Conservation (phyloP, 2,888 invertebrate species). For the Dryadula phaetusa region DNA sequence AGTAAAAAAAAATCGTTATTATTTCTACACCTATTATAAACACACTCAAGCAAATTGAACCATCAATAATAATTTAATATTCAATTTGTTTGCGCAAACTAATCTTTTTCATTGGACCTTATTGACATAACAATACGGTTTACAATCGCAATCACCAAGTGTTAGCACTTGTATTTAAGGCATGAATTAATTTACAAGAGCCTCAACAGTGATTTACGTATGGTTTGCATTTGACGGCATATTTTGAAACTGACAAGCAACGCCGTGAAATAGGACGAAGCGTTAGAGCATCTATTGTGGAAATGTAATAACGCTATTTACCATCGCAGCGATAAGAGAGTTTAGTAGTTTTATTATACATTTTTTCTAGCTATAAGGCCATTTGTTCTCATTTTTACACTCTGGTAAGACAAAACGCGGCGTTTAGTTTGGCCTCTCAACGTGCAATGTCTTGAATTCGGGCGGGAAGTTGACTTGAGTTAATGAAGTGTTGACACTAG, state of each 20-base stretch:
- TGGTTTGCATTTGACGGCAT: conserved; percentile 38
- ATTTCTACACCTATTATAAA: conserved; percentile 22
- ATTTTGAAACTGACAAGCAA: conserved; percentile 41
- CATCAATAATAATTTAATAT: conserved; percentile 35
- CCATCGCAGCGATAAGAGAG: not conserved
- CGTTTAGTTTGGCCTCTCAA: no score
- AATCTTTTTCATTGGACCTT: conserved; percentile 9
- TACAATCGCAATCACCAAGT: not conserved
- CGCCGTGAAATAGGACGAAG: conserved; percentile 23
- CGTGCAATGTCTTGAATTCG: no score
- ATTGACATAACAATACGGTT: not conserved
- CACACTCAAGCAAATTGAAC: conserved; percentile 29
- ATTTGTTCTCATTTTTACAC: no score
- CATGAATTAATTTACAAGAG: conserved; percentile 37
- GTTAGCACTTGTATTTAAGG: conserved; percentile 29
- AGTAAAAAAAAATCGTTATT: conserved; percentile 1
- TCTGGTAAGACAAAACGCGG: no score
- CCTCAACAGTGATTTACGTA: conserved; percentile 39
- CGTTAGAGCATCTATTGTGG: conserved; percentile 10
- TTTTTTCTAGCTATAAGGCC: no score
- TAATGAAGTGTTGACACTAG: no score
- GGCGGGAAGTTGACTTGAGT: no score
- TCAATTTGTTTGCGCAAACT: conserved; percentile 9
- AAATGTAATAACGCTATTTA: conserved; percentile 17
- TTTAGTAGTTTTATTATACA: not conserved